Evolutionary conservation across 92 coral and sea anemone species (phyloP), one percentile per base, ranked within the genome.

Genomic region (Phenganax marumi): DNA sequence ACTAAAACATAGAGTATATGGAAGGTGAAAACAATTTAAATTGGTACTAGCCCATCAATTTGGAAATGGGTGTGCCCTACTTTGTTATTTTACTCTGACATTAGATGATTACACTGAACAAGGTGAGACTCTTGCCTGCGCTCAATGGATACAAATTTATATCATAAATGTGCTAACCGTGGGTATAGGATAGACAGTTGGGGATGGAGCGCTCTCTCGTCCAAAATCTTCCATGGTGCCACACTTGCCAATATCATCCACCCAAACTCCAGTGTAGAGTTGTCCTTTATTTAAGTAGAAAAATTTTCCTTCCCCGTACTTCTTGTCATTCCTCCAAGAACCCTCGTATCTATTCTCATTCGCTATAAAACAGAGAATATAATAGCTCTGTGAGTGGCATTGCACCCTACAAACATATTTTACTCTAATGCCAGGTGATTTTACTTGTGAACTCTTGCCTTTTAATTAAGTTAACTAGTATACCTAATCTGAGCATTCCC

Each of bases 201-300:
- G 98, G 48, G 84, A 84, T 33, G 98, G 98, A 10, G 97, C 98
- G 11, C 89, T 90, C 8, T 95, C 91, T 17, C 98, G 90, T 52
- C 98, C 98, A 91, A 95, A 95, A 82, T 95, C 98, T 80, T 95
- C 98, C 93, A 95, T 81, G n/a, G 96, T 92, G 60, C 98, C 98
- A 87, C 98, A 93, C 85, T 95, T 95, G 19, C 97, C 93, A 62
- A 95, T 91, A 86, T 95, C 96, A 8, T 90, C 93, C 21, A 86
- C 90, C 98, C 98, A 95, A 17, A 95, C 97, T 8, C 98, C 98
- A 57, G 91, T 89, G 87, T 92, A 95, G 63, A 91, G 85, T 80
- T 95, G 98, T 68, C 98, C 98, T 52, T 91, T 87, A 83, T 95
- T 97, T 22, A 95, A 89, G 66, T 92, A 92, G 81, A 91, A 95